Evolutionary conservation across 2,797 vertebrate species (phyloP).

Genomic region (Pterois miles): DNA sequence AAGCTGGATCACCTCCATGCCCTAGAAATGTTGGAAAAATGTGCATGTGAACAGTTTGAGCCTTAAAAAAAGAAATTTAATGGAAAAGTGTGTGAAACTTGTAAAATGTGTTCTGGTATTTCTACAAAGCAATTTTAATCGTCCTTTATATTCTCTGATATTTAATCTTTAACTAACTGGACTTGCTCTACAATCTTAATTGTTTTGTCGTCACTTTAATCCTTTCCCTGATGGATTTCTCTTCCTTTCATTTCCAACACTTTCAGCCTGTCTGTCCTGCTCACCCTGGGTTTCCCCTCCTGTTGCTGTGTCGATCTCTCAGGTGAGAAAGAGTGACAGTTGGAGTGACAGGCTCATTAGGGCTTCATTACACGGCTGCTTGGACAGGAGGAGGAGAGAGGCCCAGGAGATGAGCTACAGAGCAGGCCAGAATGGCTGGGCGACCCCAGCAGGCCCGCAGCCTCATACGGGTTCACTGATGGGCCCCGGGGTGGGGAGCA

Average conservation of each 20-base stretch:
- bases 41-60: neutral
- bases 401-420: slow-evolving; percentile 39
- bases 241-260: neutral
- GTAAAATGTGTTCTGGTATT: neutral
- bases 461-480: slow-evolving; percentile 14
- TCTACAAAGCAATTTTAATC: neutral
- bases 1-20: too few relatives aligned
- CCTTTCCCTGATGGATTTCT: slow-evolving; percentile 1
- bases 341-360: slow-evolving; percentile 74
- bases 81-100: neutral
- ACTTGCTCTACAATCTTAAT: neutral
- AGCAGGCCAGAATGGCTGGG: slow-evolving; percentile 35
- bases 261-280: neutral
- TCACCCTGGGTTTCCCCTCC: neutral
- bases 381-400: slow-evolving; percentile 63
- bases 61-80: neutral
- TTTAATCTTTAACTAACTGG: neutral
- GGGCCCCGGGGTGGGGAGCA: slow-evolving; percentile 18
- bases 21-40: too few relatives aligned
- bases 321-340: slow-evolving; percentile 59
- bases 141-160: neutral
- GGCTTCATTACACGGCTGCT: slow-evolving; percentile 72
- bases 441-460: slow-evolving; percentile 27
- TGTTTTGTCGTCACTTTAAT: neutral
- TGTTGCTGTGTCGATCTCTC: neutral